Evolutionary conservation across 2,888 invertebrate species (phyloP), one percentile per base, ranked within the genome.

Genomic region (Agrenia bidenticulata): DNA sequence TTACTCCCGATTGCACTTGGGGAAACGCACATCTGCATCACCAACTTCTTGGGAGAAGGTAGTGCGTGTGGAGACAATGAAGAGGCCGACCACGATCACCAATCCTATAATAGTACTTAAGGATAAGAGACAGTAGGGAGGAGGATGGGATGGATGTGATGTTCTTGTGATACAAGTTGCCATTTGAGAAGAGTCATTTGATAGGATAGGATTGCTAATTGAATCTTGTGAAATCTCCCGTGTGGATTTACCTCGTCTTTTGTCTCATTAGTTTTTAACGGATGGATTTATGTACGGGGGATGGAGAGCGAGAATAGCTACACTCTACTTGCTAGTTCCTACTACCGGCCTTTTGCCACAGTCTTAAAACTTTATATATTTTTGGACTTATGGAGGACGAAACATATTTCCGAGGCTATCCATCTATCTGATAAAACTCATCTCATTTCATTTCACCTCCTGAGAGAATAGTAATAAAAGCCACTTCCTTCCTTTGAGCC

Each of bases 1-100:
- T n/a, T n/a, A n/a, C n/a, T 32, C 11, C 32, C 32, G n/a, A 45
- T 4, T 15, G 4, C 45, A 17, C 45, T 45, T 45, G 45, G 45
- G 45, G 45, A 45, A 45, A 45, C n/a, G n/a, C 45, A 45, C 45
- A 45, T 45, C 45, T 45, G 45, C 45, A 45, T 45, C 45, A 45
- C 19, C 15, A 45, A 19, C 45, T 45, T 45, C n/a, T n/a, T 45
- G 45, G 45, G 19, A 45, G 15, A 19, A 5, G 39, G 19, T 15
- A 45, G 45, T 45, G 9, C 4, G 45, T 9, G n/a, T 17, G 45
- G 19, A 19, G 45, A 45, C 45, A 45, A 45, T 45, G 45, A 17
- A 45, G 45, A n/a, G 15, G n/a, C 2, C 19, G 4, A 45, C 45
- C n/a, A 45, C 19, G 4, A 45, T 11, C 32, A 32, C 32, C 32